Percentiles rank a stretch among this genome's conserved stretches.
phyloP scores from a whole-genome alignment of 23 tunicate genomes.

The Ciona savignyi region DNA sequence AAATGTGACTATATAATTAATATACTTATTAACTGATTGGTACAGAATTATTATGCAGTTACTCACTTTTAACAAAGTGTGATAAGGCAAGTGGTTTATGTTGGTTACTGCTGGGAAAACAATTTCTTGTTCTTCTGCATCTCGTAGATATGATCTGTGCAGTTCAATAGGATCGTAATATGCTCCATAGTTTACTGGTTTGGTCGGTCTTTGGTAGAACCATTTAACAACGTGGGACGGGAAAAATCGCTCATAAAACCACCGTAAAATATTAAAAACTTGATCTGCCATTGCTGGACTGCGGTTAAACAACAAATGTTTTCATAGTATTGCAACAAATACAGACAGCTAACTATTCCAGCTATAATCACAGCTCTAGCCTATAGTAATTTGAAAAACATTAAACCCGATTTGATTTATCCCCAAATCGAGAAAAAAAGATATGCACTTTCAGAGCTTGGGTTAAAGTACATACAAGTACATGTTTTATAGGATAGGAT shows the following conservation, averaged over 20 bases:
- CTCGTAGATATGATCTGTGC: neutral
- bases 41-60: no score
- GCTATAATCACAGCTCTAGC: no score
- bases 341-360: no score
- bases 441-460: no score
- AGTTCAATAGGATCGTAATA: neutral
- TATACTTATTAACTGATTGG: no score
- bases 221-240: neutral
- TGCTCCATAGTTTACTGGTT: neutral
- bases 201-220: neutral
- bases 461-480: no score
- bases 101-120: neutral
- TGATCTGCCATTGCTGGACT: neutral
- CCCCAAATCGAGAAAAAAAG: no score
- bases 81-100: neutral
- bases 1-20: no score
- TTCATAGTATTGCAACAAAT: no score
- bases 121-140: neutral
- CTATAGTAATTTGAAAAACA: no score
- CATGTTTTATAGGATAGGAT: no score
- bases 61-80: neutral
- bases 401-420: no score
- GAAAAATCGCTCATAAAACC: neutral
- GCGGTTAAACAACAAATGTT: neutral
- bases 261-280: neutral